Evolutionary conservation across 2,113 vertebrate genomes (phyloP), one percentile per base, ranked within the genome.

Genomic region (Odocoileus virginianus): DNA sequence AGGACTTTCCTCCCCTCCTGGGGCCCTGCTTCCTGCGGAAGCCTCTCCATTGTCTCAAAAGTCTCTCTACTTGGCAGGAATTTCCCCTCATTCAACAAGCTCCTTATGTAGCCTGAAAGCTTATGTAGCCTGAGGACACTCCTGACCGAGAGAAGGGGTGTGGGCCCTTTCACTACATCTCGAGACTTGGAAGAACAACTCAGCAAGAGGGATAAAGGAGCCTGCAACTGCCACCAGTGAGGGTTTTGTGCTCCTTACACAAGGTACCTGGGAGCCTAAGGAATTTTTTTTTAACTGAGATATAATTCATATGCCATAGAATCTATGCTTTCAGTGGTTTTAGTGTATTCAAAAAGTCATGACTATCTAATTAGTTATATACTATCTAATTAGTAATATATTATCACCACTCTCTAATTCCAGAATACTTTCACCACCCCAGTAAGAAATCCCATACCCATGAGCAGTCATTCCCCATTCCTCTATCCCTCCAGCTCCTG

Each of bases 71-170:
- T 89, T 55, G 23, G 43, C 81, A 58, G 82, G 90, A 97, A 71
- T 76, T 98, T 97, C 96, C 94, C 92, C 47, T 67, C 71, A 96
- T 97, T 98, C 87, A 83, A 67, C 5, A 91, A 45, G 7, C 54
- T 92, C 64, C 87, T 90, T 19, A 4, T 64, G 76, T 79, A 91
- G 21, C 54, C 76, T 91, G 58, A 52, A 83, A 47, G n/a, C 23
- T 64, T 36, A 36, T 36, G 36, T 36, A 36, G 36, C 36, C 21
- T 16, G 16, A 71, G 78, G 57, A 81, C 17, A 40, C 61, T 55
- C 60, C 12, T 61, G 28, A n/a, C 16, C 3, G 50, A 2, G 47
- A 25, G 7, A 43, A 19, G 47, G 30, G 50, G 15, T 3, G 2
- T 71, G 86, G 50, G 30, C 13, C 25, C 40, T 57, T 87, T 36